Evolutionary conservation across 1,140 invertebrate species (phyloP), one percentile per base, ranked within the genome.

Genomic region (Eumaeus atala): DNA sequence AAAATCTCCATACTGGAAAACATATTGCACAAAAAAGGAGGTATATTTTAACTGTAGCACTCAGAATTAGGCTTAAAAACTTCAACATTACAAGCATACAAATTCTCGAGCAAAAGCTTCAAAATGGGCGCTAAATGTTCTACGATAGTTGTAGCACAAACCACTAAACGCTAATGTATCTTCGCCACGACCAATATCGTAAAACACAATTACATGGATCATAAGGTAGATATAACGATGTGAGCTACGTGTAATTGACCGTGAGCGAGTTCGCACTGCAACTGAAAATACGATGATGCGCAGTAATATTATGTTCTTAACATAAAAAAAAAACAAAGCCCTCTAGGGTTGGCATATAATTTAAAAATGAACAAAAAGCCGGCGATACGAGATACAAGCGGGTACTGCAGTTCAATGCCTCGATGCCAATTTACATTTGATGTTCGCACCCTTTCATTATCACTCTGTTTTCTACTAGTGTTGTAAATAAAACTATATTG

Each of bases 341-440:
- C 49, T 58, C 53, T 56, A 51, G 21, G 50, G 21, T 28, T 51
- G 50, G 36, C 50, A 34, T 38, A 54, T 62, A 64, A 68, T 67
- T 62, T 67, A 68, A 78, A 74, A 78, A 73, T 68, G 65, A 58
- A 70, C 54, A 74, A 74, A 83, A 78, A 77, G 72, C n/a, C n/a
- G n/a, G n/a, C 53, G 56, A 42, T 33, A 75, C 55, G 56, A 44
- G 12, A 75, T 70, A 66, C 76, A 67, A 65, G 71, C 50, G 4
- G 50, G 35, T 42, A 36, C 21, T 53, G 54, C 21, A 48, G 58
- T 56, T 60, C 58, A 60, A 38, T 60, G 53, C 18, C 9, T 44
- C 21, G 50, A 28, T 47, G 38, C 33, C 42, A n/a, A n/a, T n/a
- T n/a, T n/a, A 28, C 21, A 2, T 28, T 28, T 28, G 21, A 28